These are phyloP conservation scores for Haliclystus octoradiatus DNA, from an alignment of 30 jellyfish, hydroid and myxozoan species.

Conservation along the genomic window DNA sequence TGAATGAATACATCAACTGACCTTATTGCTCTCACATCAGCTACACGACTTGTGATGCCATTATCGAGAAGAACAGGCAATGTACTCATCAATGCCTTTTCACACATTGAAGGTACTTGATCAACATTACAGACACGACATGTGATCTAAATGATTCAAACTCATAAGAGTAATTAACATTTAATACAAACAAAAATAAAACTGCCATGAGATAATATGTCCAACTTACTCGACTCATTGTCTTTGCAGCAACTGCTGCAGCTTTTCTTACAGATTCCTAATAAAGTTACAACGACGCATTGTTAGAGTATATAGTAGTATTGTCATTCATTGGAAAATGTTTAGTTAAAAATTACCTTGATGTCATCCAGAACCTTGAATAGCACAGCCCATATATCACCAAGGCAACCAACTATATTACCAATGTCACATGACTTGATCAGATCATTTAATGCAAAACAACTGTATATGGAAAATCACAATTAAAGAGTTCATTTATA, in stretches of 20 bases:
- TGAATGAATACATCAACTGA: too few species aligned
- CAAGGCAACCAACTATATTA: constrained; percentile 47
- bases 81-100: constrained; percentile 44
- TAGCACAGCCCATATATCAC: constrained; percentile 52
- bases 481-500: neutral
- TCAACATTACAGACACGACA: constrained; percentile 61
- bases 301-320: neutral
- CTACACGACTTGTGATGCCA: constrained; percentile 81
- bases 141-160: constrained; percentile 34
- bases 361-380: constrained; percentile 89
- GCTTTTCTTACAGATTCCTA: constrained; percentile 85
- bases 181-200: too few species aligned
- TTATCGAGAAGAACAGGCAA: constrained; percentile 62
- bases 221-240: constrained; percentile 76
- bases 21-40: constrained; percentile 75
- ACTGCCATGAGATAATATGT: too few species aligned
- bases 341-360: constrained; percentile 32
- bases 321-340: neutral
- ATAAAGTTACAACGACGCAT: neutral
- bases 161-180: neutral
- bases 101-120: constrained; percentile 54
- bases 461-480: constrained; percentile 34
- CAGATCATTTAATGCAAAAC: constrained; percentile 73
- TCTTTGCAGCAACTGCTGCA: constrained; percentile 46
- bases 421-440: constrained; percentile 47